These are phyloP conservation scores for Philonicus albiceps DNA, from an alignment of 2,888 invertebrate species.

Conservation along the genomic window DNA sequence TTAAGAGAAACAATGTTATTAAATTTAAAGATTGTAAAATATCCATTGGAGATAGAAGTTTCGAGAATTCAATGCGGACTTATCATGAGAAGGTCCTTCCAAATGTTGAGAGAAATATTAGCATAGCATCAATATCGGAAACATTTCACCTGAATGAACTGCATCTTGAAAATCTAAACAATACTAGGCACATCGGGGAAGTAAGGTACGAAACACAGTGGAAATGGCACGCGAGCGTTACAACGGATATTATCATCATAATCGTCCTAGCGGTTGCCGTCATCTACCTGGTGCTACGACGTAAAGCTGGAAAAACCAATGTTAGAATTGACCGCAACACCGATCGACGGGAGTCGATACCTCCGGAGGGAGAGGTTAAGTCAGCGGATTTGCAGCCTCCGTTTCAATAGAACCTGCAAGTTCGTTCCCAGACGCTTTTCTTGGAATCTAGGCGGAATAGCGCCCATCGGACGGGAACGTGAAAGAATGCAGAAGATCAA, in stretches of 20 bases:
- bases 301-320: not conserved
- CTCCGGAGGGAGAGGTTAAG: constrained; percentile 24
- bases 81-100: not conserved
- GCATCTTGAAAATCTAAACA: not conserved
- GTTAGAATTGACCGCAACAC: not conserved
- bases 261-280: not conserved
- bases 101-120: not conserved
- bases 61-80: not conserved
- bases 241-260: constrained; percentile 1
- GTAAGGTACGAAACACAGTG: not conserved
- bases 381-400: not conserved
- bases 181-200: not conserved
- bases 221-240: not conserved
- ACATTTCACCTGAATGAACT: not conserved
- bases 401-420: not conserved
- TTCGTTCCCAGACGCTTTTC: not conserved
- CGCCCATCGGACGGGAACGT: not conserved
- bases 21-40: constrained; percentile 15
- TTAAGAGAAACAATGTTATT: constrained; percentile 15
- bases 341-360: constrained; percentile 14
- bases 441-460: not conserved
- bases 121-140: not conserved
- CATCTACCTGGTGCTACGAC: not conserved
- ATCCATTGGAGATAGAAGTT: constrained; percentile 17
- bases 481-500: not conserved